phyloP scores from a whole-genome alignment of 2,888 invertebrate genomes.

The Drosophila nr. medialis region DNA sequence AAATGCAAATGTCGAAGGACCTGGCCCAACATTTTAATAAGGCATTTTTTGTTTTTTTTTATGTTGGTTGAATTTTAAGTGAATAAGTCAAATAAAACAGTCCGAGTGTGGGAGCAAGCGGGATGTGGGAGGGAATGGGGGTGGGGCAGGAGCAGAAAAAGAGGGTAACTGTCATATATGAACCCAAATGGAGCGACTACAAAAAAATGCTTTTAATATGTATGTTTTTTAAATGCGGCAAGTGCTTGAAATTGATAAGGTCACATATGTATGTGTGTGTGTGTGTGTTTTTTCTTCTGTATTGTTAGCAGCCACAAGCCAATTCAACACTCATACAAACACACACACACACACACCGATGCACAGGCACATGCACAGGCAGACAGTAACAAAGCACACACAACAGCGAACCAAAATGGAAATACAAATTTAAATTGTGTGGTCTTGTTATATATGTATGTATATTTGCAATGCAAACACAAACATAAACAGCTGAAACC shows the following conservation, averaged over 20 bases:
- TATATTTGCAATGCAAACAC: not conserved
- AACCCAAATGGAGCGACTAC: conserved; percentile 25
- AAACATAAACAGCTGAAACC: conserved; percentile 25
- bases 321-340: conserved; percentile 20
- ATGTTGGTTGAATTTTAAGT: conserved; percentile 47
- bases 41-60: conserved; percentile 37
- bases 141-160: not conserved
- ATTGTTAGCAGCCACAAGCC: conserved; percentile 58
- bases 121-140: not conserved
- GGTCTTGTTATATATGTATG: conserved; percentile 55
- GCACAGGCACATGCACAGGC: conserved; percentile 2
- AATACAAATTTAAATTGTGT: conserved; percentile 67
- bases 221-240: conserved; percentile 62
- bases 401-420: conserved; percentile 38
- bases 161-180: conserved; percentile 28
- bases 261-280: conserved; percentile 19
- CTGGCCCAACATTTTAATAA: conserved; percentile 72
- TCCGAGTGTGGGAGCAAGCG: not conserved
- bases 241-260: conserved; percentile 77
- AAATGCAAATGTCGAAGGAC: conserved; percentile 69
- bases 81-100: conserved; percentile 69
- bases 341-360: conserved; percentile 2
- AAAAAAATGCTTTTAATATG: conserved; percentile 51
- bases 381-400: conserved; percentile 32
- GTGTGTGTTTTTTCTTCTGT: conserved; percentile 26